Evolutionary conservation across 2,113 vertebrate genomes (phyloP), one percentile per base, ranked within the genome.

Genomic region (Todiramphus saurophagus): DNA sequence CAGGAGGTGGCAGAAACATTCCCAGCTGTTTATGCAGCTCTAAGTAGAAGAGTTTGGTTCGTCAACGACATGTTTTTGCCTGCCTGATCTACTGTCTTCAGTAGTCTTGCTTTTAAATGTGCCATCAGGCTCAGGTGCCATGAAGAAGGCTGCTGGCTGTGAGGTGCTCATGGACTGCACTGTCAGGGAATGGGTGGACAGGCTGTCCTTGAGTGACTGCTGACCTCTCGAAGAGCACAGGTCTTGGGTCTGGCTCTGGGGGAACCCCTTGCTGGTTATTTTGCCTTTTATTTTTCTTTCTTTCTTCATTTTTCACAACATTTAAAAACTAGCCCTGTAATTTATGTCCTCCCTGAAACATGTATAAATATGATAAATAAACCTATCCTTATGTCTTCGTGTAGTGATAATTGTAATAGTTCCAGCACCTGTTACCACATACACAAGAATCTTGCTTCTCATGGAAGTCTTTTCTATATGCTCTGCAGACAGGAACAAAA

Each of bases 401-500:
- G 39, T 46, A 72, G 41, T 44, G 58, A 56, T 64, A 59, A 75
- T 28, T 37, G 27, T n/a, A 16, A 8, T 68, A 11, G 30, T 63
- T 93, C n/a, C 37, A 91, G 60, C n/a, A 95, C 30, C 56, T 64
- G 16, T 50, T 79, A 23, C 39, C 16, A 35, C 9, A 20, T 41
- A 48, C 41, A n/a, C 27, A 76, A 48, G 93, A 59, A 31, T 68
- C 48, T 67, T 55, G 15, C 44, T 77, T 90, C 48, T 67, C 35
- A 28, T 12, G 2, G 0, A 58, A 80, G n/a, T 23, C 35, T 68
- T 58, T 41, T 51, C 39, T 2, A 0, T 44, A 4, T 41, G 18
- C 30, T 90, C 59, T 88, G 53, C 39, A 48, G 58, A 62, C 1
- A 5, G 58, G 39, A 68, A 55, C 28, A 41, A 81, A 89, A 55